Conservation (phyloP, 2,113 vertebrate genomes). For the Notechis scutatus region DNA sequence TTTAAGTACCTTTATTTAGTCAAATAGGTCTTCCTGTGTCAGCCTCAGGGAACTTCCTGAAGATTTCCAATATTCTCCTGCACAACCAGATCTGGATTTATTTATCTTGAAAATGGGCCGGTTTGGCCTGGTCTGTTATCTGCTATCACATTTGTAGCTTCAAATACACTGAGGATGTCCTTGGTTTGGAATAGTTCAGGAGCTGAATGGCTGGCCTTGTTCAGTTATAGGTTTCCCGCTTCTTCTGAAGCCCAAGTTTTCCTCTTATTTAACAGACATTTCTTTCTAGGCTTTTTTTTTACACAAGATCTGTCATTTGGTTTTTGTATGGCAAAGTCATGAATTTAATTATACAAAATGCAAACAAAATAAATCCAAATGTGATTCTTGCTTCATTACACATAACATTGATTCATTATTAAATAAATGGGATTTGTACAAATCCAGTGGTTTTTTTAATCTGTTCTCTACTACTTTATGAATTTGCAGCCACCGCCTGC, state of each 20-base stretch:
- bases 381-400: not conserved
- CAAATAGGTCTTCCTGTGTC: no score
- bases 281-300: not conserved
- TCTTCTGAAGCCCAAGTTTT: not conserved
- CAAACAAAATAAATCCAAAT: not conserved
- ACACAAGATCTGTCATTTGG: not conserved
- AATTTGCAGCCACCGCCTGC: not conserved
- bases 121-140: not conserved
- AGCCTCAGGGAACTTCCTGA: no score
- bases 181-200: not conserved
- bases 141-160: not conserved
- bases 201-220: not conserved
- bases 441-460: not conserved
- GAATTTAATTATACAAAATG: not conserved
- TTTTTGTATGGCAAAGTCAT: not conserved
- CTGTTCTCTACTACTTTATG: not conserved
- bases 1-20: no score
- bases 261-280: not conserved
- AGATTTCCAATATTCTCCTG: not conserved
- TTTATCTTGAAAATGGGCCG: not conserved
- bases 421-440: not conserved
- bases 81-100: not conserved
- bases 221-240: not conserved
- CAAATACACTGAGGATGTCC: not conserved
- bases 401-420: not conserved